These are phyloP conservation scores for Hermodice carunculata DNA, from an alignment of 2,888 invertebrate genomes.

Conservation along the genomic window DNA sequence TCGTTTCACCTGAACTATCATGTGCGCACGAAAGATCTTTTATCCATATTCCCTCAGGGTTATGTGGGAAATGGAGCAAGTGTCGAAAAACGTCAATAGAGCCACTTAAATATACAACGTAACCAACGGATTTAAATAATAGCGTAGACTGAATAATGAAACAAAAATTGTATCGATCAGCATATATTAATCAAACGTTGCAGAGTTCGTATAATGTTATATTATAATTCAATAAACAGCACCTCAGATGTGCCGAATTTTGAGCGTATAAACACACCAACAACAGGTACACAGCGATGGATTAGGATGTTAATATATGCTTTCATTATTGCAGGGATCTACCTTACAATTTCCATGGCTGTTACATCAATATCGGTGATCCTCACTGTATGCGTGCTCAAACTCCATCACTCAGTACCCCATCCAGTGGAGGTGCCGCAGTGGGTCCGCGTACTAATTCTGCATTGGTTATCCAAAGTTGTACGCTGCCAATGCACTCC, in stretches of 20 bases:
- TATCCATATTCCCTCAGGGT: too few species aligned
- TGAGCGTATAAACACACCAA: background rate
- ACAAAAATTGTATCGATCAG: too few species aligned
- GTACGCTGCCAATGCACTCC: slow-evolving; percentile 32
- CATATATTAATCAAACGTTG: too few species aligned
- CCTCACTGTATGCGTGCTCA: slow-evolving; percentile 49
- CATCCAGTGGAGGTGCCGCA: slow-evolving; percentile 43
- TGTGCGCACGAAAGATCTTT: too few species aligned
- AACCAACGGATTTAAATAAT: too few species aligned
- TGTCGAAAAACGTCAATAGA: too few species aligned
- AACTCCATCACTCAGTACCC: slow-evolving; percentile 49
- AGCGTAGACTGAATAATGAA: too few species aligned
- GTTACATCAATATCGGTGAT: slow-evolving; percentile 52
- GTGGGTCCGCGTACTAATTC: slow-evolving; percentile 42
- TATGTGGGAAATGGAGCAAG: too few species aligned
- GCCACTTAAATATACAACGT: too few species aligned
- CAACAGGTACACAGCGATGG: too few species aligned
- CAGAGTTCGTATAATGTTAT: background rate
- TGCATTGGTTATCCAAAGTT: slow-evolving; percentile 29
- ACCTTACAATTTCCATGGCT: slow-evolving; percentile 53
- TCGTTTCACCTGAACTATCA: too few species aligned
- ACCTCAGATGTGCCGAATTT: background rate
- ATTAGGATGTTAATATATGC: background rate
- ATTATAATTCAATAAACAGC: background rate
- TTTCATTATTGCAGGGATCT: slow-evolving; percentile 46